Percentiles rank a stretch among this genome's conserved stretches.
These are phyloP conservation scores for Adelges cooleyi DNA, from an alignment of 1,140 invertebrate species.

Conservation along the genomic window DNA sequence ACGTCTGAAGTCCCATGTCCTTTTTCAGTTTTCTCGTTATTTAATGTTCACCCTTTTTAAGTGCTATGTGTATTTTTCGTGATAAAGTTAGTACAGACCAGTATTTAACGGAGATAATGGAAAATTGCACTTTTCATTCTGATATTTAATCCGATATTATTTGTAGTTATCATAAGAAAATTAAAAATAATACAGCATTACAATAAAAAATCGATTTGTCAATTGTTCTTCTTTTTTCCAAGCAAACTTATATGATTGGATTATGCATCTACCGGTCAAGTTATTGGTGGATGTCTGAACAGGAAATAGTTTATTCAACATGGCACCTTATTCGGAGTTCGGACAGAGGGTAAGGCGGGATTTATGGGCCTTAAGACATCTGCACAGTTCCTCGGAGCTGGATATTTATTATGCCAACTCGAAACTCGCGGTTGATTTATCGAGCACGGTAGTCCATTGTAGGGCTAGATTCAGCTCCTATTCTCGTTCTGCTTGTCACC, in stretches of 20 bases:
- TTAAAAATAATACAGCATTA: no score
- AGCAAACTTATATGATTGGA: not conserved
- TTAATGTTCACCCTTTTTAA: no score
- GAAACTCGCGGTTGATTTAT: slow-evolving; percentile 23
- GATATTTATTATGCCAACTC: slow-evolving; percentile 15
- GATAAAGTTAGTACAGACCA: no score
- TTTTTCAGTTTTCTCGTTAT: no score
- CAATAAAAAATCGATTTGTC: no score
- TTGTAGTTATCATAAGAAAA: no score
- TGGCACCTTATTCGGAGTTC: slow-evolving; percentile 21
- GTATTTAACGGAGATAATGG: no score
- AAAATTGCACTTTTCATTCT: no score
- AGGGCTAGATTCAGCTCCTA: slow-evolving; percentile 2
- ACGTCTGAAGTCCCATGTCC: no score
- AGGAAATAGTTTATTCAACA: slow-evolving; percentile 17
- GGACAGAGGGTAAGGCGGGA: slow-evolving; percentile 1
- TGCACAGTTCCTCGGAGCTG: slow-evolving; percentile 7
- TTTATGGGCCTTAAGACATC: slow-evolving; percentile 22
- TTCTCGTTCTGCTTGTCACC: not conserved
- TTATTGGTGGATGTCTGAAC: slow-evolving; percentile 1
- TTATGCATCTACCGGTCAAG: not conserved
- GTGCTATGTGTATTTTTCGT: no score
- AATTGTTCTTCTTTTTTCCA: not conserved
- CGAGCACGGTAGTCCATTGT: not conserved
- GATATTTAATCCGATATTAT: no score